Base-by-base conservation (phyloP, 2,888 invertebrate genomes). In the Epicampocera succincta region DNA sequence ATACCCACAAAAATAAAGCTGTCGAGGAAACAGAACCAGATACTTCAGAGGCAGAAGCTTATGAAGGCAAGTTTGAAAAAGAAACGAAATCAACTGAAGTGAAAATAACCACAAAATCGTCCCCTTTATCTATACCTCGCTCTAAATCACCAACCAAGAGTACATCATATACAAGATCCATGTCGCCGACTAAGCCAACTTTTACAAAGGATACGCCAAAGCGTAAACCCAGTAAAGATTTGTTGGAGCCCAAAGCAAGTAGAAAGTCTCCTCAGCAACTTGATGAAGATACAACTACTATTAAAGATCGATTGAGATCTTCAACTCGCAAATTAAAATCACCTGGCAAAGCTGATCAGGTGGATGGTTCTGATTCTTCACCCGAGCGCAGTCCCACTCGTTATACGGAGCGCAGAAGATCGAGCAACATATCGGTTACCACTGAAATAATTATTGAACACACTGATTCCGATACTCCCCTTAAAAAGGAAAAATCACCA, bases 381-480 rank as follows among this genome's bases (percentile, higher is more conserved):
- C 88, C 89, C 5, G 88, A 88, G 29, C 82, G 77, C 6, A 89
- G 89, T 54, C 90, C 89, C 0, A 84, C 85, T 3, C 86, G 89
- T 33, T 61, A 80, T 8, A 86, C 80, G 25, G 89, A 89, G 74
- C 87, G 89, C 2, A 86, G 89, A 6, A 87, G 89, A n/a, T 89
- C 90, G 0, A 89, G 89, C 68, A 89, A 89, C 33, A 89, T 89
- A 15, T 88, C 90, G 0, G 89, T 89, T 3, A 87, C 87, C 50
- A 89, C 89, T 2, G 89, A 89, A 72, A 89, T 89, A 11, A 89
- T 89, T 21, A 89, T 89, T 0, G 89, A 89, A 74, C 90, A 90
- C 33, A 84, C 86, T n/a, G 84, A 86, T 1, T 85, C 88, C 0
- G 87, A 88, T 52, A 85, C 86, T 0, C 86, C 86, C 0, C 29